Evolutionary conservation across 2,797 vertebrate genomes (phyloP), one percentile per base, ranked within the genome.

Genomic region (Apodemus agrarius): DNA sequence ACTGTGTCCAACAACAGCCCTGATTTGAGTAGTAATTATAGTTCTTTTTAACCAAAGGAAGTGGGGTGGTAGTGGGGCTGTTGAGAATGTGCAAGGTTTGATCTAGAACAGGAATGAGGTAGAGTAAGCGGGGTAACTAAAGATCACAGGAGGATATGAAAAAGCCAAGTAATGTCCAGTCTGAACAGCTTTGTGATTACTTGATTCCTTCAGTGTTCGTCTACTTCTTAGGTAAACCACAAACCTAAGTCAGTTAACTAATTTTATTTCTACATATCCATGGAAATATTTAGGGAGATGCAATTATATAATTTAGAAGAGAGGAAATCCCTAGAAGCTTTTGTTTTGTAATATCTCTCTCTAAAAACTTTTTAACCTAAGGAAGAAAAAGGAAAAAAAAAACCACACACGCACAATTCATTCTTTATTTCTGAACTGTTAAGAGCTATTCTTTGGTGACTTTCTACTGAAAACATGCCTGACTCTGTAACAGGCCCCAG

Each of bases 401-500:
- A 7, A 49, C 46, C 46, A 49, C 46, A 49, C 46, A 49, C 6
- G 12, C 34, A 37, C 3, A 72, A 57, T 34, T 85, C 65, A 61
- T 61, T 92, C 63, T 96, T 96, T 86, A 40, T 91, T 85, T 91
- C 26, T 94, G 61, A 78, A 92, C n/a, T 83, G n/a, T 16, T 46
- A 81, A 91, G 31, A 40, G 87, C 52, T 94, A 75, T 96, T 90
- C 65, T 91, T 90, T 37, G n/a, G 14, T 40, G 52, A 65, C 54
- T 84, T 88, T 76, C 67, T 81, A n/a, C 6, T 46, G n/a, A 52
- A 96, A 91, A 63, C 21, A 59, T 81, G 49, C 43, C 74, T 88
- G 65, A 80, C 29, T 83, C 81, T 89, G 43, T 74, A 61, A 80
- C 40, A 89, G 26, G 49, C 24, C 88, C 52, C 9, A 76, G 34